A percentile compares a stretch with the other conserved stretches of the same genome.
Conservation (phyloP, 2,113 vertebrate genomes). For the Xiphophorus maculatus region DNA sequence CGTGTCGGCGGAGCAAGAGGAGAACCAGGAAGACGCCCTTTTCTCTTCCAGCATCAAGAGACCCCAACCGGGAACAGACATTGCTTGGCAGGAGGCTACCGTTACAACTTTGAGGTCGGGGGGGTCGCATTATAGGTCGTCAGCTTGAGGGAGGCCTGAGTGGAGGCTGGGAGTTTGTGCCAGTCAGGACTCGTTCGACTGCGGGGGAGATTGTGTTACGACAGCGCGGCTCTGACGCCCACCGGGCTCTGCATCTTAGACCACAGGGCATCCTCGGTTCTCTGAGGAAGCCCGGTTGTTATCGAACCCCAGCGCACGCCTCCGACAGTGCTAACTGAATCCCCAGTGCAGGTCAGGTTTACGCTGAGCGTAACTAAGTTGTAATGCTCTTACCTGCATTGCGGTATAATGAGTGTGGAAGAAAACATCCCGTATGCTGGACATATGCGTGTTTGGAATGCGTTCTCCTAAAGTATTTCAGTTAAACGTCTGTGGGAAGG, state of each 20-base stretch:
- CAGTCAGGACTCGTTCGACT: constrained; percentile 47
- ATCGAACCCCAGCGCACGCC: constrained; percentile 58
- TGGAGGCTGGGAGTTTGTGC: constrained; percentile 51
- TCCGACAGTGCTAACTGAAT: constrained; percentile 64
- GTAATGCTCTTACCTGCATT: constrained; percentile 30
- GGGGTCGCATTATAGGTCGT: constrained; percentile 56
- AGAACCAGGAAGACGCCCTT: constrained; percentile 55
- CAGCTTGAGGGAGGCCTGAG: constrained; percentile 56
- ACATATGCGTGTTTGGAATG: not conserved
- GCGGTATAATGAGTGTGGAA: not conserved
- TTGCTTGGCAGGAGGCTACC: constrained; percentile 59
- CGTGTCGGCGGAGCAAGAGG: constrained; percentile 62
- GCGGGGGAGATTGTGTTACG: constrained; percentile 58
- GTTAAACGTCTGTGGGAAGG: not conserved
- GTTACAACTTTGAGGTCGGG: constrained; percentile 49
- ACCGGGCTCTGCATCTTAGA: constrained; percentile 42
- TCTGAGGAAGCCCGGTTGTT: constrained; percentile 63
- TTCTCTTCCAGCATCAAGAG: constrained; percentile 44
- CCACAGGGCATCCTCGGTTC: constrained; percentile 69
- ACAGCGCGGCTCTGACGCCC: constrained; percentile 49
- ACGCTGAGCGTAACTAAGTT: constrained; percentile 41
- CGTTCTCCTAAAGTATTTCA: not conserved
- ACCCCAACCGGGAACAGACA: constrained; percentile 41
- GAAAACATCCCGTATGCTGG: not conserved
- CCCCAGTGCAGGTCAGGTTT: constrained; percentile 62